Percentiles rank a stretch among this genome's conserved stretches.
phyloP scores from a whole-genome alignment of 2,113 vertebrate genomes.

The Alethe diademata region DNA sequence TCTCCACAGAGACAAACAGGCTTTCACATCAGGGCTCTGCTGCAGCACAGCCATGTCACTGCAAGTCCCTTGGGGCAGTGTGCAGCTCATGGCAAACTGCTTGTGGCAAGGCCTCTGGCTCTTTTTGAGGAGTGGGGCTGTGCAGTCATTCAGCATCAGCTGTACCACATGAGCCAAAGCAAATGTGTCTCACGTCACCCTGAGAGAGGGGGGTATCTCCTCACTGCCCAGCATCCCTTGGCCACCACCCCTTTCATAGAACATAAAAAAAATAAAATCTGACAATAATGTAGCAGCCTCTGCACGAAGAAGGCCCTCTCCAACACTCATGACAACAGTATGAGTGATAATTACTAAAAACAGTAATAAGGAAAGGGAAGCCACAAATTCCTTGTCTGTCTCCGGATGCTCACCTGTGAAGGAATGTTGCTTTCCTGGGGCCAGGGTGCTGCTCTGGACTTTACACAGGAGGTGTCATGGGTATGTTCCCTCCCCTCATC shows the following conservation, averaged over 20 bases:
- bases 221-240: background rate
- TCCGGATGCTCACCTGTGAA: background rate
- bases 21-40: background rate
- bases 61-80: background rate
- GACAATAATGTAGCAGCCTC: background rate
- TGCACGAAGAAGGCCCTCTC: background rate
- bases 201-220: background rate
- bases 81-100: background rate
- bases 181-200: rapidly evolving
- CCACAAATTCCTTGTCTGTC: background rate
- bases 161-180: rapidly evolving
- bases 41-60: background rate
- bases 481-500: background rate
- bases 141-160: background rate
- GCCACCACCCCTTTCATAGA: background rate
- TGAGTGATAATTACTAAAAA: background rate
- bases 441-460: background rate
- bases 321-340: background rate
- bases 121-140: background rate
- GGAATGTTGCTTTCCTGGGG: background rate
- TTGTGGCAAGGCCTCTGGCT: rapidly evolving
- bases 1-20: background rate
- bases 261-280: background rate
- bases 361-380: background rate
- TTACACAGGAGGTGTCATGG: background rate